Evolutionary conservation across 37 sponge, comb jelly and placozoan genomes (phyloP).

Genomic region (Axinella damicornis): DNA sequence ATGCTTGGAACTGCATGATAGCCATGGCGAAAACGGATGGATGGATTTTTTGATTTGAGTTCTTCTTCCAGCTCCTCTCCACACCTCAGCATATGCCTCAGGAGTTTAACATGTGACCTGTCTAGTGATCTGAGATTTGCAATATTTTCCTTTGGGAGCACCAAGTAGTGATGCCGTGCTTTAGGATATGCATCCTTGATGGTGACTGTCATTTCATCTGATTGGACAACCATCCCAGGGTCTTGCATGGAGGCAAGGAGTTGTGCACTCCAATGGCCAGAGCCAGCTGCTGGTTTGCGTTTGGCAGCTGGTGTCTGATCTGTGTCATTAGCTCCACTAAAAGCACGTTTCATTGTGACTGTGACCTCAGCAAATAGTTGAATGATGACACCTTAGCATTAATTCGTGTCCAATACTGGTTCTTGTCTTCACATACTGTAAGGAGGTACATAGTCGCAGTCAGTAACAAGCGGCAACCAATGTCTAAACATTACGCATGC

Average conservation of each 20-base stretch:
- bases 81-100: slow-evolving; percentile 68
- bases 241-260: slow-evolving; percentile 76
- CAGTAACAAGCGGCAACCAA: too few relatives aligned
- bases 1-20: slow-evolving; percentile 92
- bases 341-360: not conserved
- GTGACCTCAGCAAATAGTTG: too few relatives aligned
- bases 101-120: slow-evolving; percentile 48
- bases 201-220: slow-evolving; percentile 69
- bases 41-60: slow-evolving; percentile 4
- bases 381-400: too few relatives aligned
- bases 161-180: slow-evolving; percentile 85
- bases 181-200: slow-evolving; percentile 90
- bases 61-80: slow-evolving; percentile 37
- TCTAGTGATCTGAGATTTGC: slow-evolving; percentile 50
- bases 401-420: too few relatives aligned
- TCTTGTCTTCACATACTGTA: too few relatives aligned
- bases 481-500: too few relatives aligned
- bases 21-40: slow-evolving; percentile 59
- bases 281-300: slow-evolving; percentile 3
- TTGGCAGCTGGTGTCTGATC: slow-evolving; percentile 3
- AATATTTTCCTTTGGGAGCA: slow-evolving; percentile 71
- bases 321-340: not conserved
- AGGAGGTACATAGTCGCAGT: too few relatives aligned
- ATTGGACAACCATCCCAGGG: slow-evolving; percentile 62
- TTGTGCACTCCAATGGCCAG: slow-evolving; percentile 71